Conservation (phyloP, 1,140 invertebrate species). For the Eufriesea mexicana region DNA sequence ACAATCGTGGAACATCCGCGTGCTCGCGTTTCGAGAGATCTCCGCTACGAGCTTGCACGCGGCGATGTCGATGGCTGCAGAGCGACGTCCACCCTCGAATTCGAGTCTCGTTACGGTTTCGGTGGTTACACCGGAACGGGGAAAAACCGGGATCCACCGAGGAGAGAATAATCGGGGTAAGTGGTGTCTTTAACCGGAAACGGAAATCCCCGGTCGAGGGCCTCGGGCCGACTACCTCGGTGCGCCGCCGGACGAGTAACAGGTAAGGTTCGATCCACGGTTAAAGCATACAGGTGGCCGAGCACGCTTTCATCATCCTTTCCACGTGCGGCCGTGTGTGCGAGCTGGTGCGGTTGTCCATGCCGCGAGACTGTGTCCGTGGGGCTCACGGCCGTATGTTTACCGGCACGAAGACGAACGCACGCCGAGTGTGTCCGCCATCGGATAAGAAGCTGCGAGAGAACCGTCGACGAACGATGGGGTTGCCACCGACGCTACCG, state of each 20-base stretch:
- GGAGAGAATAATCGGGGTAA: constrained; percentile 48
- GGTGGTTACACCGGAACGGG: background rate
- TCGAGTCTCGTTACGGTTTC: background rate
- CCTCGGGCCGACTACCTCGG: constrained; percentile 57
- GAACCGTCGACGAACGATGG: constrained; percentile 27
- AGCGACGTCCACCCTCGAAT: background rate
- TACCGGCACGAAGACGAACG: constrained; percentile 64
- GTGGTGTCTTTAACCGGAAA: constrained; percentile 66
- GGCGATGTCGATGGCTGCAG: no score
- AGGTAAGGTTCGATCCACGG: constrained; percentile 81
- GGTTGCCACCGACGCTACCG: constrained; percentile 9
- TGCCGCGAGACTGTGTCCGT: background rate
- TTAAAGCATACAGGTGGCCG: constrained; percentile 82
- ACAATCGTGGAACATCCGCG: no score
- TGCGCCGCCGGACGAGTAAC: constrained; percentile 76
- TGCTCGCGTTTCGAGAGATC: no score
- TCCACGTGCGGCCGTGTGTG: constrained; percentile 54
- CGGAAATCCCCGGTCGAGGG: constrained; percentile 67
- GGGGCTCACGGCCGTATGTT: constrained; percentile 42
- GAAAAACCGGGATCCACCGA: constrained; percentile 21
- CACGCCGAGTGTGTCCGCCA: constrained; percentile 22
- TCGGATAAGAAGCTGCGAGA: constrained; percentile 42
- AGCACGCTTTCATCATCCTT: constrained; percentile 73
- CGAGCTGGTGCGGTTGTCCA: constrained; percentile 29
- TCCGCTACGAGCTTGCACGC: no score